Evolutionary conservation across 2,113 vertebrate genomes (phyloP), one percentile per base, ranked within the genome.

Genomic region (Grammomys surdaster): DNA sequence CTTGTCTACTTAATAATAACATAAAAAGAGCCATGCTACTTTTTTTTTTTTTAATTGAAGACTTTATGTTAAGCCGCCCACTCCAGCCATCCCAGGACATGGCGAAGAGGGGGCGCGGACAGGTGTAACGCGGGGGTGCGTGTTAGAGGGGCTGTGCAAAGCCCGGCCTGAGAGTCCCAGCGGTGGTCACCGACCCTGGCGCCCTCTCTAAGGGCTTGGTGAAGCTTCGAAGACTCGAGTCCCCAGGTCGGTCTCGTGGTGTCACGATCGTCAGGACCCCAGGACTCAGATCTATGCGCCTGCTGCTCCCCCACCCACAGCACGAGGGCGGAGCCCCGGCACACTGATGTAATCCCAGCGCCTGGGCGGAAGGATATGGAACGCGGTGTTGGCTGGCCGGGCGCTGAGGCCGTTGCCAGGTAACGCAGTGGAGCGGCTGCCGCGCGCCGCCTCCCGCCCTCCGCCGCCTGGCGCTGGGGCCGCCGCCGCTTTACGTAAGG

Each of bases 401-500:
- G 97, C 95, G 95, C 98, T 98, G 97, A 97, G 97, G 97, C 97
- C 93, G 98, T 98, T 98, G 98, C 98, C 97, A 95, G 98, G 98
- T 95, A 97, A 98, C 97, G 98, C 93, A 97, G 97, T 86, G 94
- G 96, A 93, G 97, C 88, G 90, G 97, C 96, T 56, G 75, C 92
- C 90, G 88, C 87, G 95, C 97, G 40, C 97, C 92, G 94, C 96
- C 97, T 93, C 96, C 96, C 91, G 94, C 97, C 96, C 98, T 97
- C 98, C 97, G 96, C 95, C 97, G 96, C 96, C 97, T 95, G 97
- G 98, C 97, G 98, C 98, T 96, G 81, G 96, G 95, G 97, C 98
- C 94, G 96, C 98, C 96, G 98, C 98, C 96, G 98, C 97, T 98
- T 98, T 98, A 98, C 98, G 98, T 98, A 97, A 98, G 98, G 98